phyloP scores from a whole-genome alignment of 2,888 invertebrate species.

The Nephrotoma guestfalica region DNA sequence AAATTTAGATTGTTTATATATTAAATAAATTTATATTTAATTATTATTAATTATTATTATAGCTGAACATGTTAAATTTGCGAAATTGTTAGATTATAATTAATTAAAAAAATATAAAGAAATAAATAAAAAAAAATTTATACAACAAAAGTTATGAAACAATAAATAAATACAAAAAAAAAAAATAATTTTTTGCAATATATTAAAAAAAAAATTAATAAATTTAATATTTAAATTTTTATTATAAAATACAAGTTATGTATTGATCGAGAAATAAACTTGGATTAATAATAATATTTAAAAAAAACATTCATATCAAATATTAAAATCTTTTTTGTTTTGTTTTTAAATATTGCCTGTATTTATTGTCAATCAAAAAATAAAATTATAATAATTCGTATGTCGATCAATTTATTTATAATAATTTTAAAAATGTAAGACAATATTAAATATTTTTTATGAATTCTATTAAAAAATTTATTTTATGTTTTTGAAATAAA shows the following conservation, averaged over 20 bases:
- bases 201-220: neutral
- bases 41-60: slow-evolving; percentile 4
- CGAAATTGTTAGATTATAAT: slow-evolving; percentile 5
- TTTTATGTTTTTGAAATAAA: neutral
- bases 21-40: neutral
- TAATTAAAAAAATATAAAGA: neutral
- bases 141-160: neutral
- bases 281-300: neutral
- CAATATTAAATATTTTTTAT: neutral
- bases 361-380: neutral
- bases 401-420: neutral
- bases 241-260: neutral
- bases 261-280: neutral
- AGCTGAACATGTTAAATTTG: slow-evolving; percentile 5
- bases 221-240: neutral
- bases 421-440: neutral
- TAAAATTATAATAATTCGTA: neutral
- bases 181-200: neutral
- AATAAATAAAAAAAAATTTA: neutral
- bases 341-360: neutral
- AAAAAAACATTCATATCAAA: neutral
- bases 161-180: neutral
- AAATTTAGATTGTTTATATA: slow-evolving; percentile 4
- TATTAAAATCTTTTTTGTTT: neutral
- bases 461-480: neutral